A percentile compares a stretch with the other conserved stretches of the same genome.
phyloP scores from a whole-genome alignment of 2,797 vertebrate genomes.

The Glossophaga mutica region DNA sequence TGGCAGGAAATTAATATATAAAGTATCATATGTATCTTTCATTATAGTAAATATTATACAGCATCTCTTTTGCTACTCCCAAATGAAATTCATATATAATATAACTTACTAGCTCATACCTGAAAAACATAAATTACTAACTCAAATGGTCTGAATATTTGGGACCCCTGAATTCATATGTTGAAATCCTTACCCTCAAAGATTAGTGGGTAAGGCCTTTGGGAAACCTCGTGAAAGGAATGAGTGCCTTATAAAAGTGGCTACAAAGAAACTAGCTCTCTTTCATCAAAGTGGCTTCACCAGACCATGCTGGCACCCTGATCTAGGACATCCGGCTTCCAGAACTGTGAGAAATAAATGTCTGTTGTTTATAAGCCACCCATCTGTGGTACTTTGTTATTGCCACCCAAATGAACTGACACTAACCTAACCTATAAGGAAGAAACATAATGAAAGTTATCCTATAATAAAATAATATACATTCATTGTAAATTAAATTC shows the following conservation, averaged over 20 bases:
- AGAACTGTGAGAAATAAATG: neutral
- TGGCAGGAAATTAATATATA: neutral
- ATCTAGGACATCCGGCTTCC: neutral
- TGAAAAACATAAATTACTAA: neutral
- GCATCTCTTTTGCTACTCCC: neutral
- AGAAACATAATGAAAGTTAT: constrained; percentile 6
- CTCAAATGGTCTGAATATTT: neutral
- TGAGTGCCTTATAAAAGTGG: neutral
- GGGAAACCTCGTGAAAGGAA: neutral
- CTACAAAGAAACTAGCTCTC: neutral
- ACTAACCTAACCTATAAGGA: neutral
- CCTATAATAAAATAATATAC: neutral
- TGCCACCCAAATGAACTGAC: neutral
- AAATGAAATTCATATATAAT: neutral
- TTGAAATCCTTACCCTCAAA: neutral
- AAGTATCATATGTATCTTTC: neutral
- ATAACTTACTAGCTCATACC: neutral
- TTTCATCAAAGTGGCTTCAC: neutral
- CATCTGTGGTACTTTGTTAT: neutral
- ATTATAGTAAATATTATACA: neutral
- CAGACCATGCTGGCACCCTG: neutral
- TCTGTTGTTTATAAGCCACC: neutral
- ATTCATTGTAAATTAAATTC: neutral
- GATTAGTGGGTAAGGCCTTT: neutral
- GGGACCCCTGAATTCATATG: no score